Conservation (phyloP, 2,113 vertebrate genomes). For the Archocentrus centrarchus region DNA sequence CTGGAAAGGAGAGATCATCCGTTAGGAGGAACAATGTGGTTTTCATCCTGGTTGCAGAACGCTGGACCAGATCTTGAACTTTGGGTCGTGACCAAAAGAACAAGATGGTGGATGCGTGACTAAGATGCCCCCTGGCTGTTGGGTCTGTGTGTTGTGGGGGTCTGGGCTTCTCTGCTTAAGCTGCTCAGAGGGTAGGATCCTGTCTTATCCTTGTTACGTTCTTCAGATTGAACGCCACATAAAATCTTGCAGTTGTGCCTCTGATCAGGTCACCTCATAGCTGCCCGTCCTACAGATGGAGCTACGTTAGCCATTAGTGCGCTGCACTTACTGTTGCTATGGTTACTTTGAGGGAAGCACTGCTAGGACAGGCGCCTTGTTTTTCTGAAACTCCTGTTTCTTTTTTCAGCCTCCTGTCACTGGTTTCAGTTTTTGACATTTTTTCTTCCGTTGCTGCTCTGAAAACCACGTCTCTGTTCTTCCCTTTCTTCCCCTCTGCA, state of each 20-base stretch:
- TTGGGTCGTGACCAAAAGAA: too few species aligned
- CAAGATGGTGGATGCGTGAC: too few species aligned
- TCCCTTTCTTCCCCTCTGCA: conserved; percentile 49
- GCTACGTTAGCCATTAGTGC: neutral
- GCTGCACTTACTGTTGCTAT: conserved; percentile 29
- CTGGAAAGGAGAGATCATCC: too few species aligned
- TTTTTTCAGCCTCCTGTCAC: neutral
- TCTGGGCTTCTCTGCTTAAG: too few species aligned
- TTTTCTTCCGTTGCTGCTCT: neutral
- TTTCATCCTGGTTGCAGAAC: too few species aligned
- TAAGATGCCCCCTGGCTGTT: too few species aligned
- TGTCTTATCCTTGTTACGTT: neutral
- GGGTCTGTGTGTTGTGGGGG: too few species aligned
- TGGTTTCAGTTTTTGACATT: neutral
- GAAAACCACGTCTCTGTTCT: neutral
- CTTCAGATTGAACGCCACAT: neutral
- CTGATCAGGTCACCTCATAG: neutral
- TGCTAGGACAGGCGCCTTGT: conserved; percentile 13
- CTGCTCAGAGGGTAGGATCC: neutral
- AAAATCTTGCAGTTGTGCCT: neutral
- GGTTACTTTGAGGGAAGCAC: conserved; percentile 31
- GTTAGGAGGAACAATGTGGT: too few species aligned
- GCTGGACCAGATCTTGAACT: too few species aligned
- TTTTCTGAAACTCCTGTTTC: neutral
- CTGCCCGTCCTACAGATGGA: neutral